phyloP scores from a whole-genome alignment of 2,888 invertebrate species.

The Hemicrepidius hirtus region DNA sequence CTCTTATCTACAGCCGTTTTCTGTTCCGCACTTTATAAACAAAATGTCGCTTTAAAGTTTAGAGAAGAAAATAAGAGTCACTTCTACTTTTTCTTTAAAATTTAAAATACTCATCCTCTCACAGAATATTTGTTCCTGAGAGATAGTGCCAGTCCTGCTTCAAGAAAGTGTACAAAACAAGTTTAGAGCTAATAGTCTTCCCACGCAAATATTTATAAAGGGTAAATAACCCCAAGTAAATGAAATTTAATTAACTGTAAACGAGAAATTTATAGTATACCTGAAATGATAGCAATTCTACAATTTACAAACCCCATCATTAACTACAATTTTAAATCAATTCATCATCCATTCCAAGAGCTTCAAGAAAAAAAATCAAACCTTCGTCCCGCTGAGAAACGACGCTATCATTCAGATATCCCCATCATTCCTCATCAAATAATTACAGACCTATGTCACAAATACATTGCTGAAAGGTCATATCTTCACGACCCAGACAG shows the following conservation, averaged over 20 bases:
- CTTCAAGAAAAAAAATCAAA: no score
- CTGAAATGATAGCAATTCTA: no score
- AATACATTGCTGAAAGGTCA: conserved; percentile 5
- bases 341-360: no score
- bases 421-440: no score
- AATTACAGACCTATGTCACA: conserved; percentile 14
- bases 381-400: no score
- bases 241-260: conserved; percentile 8
- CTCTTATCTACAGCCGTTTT: neutral
- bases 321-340: no score
- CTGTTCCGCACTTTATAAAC: conserved; percentile 6
- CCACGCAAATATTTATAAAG: conserved; percentile 24
- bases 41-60: neutral
- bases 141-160: neutral
- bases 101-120: no score
- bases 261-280: neutral
- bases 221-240: conserved; percentile 10
- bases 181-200: conserved; percentile 17
- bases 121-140: conserved; percentile 13
- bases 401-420: no score
- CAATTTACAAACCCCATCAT: no score
- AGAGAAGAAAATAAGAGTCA: neutral
- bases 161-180: conserved; percentile 23
- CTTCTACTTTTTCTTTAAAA: neutral
- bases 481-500: conserved; percentile 17